Evolutionary conservation across 2,888 invertebrate species (phyloP), one percentile per base, ranked within the genome.

Genomic region (Calameuta pallipes): DNA sequence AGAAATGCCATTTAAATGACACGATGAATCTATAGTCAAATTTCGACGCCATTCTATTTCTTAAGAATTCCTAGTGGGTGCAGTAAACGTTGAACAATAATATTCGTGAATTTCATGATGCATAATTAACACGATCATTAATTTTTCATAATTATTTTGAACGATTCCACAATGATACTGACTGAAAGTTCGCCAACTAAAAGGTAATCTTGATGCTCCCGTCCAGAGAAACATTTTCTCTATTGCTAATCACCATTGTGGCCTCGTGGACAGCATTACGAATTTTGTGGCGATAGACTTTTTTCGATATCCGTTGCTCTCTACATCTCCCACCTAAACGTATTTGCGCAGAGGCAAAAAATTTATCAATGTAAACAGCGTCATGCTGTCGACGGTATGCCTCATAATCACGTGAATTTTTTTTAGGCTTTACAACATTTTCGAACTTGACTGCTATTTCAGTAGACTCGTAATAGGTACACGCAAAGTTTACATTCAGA

Each of bases 141-240:
- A 84, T 85, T 84, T 30, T 83, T 80, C 81, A 74, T 83, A 85
- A 86, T 85, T 84, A 88, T 84, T 84, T 84, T 84, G 85, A 85
- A 87, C 87, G 83, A 85, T 85, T 86, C 76, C 83, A 6, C 86
- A 83, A 85, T 86, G 85, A 85, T 88, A 85, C 87, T 85, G 84
- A 87, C 86, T 80, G 82, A 56, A 82, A 88, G 89, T 87, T 85
- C 87, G 86, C 82, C 89, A 87, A 82, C 86, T 86, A 87, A 87
- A 88, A 88, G 89, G 88, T 88, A 89, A 89, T 86, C 87, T 79
- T 80, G 83, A 75, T 77, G 83, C 80, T 78, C 23, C 1, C 23
- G 56, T 56, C 56, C 56, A 23, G 56, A 56, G 56, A 56, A 23
- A 56, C 23, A 56, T 56, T 56, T 9, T 23, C 23, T 56, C 56